Percentiles rank a stretch among this genome's conserved stretches.
Evolutionary conservation across 2,888 invertebrate species (phyloP).

Genomic region (Schizotus pectinicornis): DNA sequence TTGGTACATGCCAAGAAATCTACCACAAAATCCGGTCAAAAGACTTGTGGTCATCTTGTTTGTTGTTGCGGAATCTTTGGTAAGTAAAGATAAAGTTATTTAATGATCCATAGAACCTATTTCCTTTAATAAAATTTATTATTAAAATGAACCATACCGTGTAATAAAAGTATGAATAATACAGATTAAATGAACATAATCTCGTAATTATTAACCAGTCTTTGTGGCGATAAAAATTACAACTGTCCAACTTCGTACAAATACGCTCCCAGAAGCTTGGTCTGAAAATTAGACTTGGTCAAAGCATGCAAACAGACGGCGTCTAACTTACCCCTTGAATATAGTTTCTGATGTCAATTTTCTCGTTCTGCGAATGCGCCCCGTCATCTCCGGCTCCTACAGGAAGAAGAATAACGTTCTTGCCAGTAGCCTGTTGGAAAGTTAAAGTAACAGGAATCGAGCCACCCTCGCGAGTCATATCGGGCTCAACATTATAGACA

Average conservation of each 20-base stretch:
- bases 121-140: too few species aligned
- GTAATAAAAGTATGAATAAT: too few species aligned
- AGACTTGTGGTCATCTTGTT: too few species aligned
- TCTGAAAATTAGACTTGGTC: conserved; percentile 53
- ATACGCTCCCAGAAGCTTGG: conserved; percentile 90
- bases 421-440: conserved; percentile 88
- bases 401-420: conserved; percentile 92
- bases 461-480: conserved; percentile 96
- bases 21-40: too few species aligned
- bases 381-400: conserved; percentile 97
- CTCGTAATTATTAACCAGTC: too few species aligned
- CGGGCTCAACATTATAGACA: conserved; percentile 90
- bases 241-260: conserved; percentile 71
- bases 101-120: too few species aligned
- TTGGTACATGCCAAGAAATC: too few species aligned
- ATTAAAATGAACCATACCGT: too few species aligned
- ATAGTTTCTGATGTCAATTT: conserved; percentile 90
- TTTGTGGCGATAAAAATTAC: neutral
- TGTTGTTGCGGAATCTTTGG: too few species aligned
- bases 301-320: neutral
- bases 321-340: conserved; percentile 82
- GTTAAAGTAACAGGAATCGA: conserved; percentile 97
- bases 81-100: too few species aligned
- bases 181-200: too few species aligned
- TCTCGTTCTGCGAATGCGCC: conserved; percentile 99